These are phyloP conservation scores for Brachyistius frenatus DNA, from an alignment of 2,113 vertebrate species.

Conservation along the genomic window DNA sequence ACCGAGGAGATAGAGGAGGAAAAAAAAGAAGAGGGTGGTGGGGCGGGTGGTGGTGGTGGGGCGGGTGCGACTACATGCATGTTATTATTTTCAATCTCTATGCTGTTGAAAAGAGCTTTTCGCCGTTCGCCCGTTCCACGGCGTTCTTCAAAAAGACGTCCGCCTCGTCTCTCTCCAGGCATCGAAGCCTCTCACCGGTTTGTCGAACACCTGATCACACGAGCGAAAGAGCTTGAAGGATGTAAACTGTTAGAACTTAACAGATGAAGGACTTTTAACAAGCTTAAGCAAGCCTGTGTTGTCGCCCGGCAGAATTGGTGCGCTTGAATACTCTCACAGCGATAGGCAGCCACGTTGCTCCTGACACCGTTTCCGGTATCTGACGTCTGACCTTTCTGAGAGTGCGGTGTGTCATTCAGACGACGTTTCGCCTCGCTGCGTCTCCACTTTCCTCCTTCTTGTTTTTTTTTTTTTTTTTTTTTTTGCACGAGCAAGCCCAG, in stretches of 20 bases:
- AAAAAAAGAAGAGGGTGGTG: constrained; percentile 12
- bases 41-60: too few relatives aligned
- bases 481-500: neutral
- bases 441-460: neutral
- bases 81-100: neutral
- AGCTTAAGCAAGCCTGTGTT: too few relatives aligned
- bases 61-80: neutral
- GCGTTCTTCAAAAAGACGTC: too few relatives aligned
- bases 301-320: neutral
- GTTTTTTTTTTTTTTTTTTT: neutral
- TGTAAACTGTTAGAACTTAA: too few relatives aligned
- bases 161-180: too few relatives aligned
- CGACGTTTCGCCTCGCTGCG: neutral
- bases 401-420: constrained; percentile 3
- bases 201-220: too few relatives aligned
- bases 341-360: neutral
- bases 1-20: constrained; percentile 48
- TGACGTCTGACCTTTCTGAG: constrained; percentile 29
- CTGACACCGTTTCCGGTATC: neutral
- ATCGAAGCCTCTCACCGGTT: neutral
- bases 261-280: too few relatives aligned
- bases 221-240: too few relatives aligned
- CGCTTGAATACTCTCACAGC: too few relatives aligned
- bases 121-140: too few relatives aligned
- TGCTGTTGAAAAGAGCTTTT: too few relatives aligned